Evolutionary conservation across 2,113 vertebrate species (phyloP), one percentile per base, ranked within the genome.

Genomic region (Neotragus moschatus): DNA sequence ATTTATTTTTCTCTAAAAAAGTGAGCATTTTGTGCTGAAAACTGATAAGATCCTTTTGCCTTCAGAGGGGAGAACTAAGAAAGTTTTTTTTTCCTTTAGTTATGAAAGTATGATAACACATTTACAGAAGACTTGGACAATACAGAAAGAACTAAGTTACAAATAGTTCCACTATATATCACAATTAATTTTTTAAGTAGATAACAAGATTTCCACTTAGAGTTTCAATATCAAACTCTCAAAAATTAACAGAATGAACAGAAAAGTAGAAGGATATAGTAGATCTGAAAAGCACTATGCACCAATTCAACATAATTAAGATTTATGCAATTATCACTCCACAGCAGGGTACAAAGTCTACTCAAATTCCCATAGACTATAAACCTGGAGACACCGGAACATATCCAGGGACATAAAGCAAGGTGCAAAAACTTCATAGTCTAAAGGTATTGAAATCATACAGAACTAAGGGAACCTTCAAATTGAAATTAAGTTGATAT

Each of bases 21-120:
- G 89, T 91, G 84, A 98, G 86, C 94, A 96, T 97, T 96, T 98
- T 95, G 91, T 89, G 56, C 90, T 94, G 91, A 95, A 98, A 98
- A 98, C 95, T 93, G 94, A 97, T 97, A 96, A 98, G 98, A 97
- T 97, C 96, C 96, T 96, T 97, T 97, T 98, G 95, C 97, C 90
- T 98, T 98, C 7, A 0, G 92, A 87, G 77, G 97, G 95, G 85
- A 97, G 98, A 98, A 81, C 97, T 91, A 51, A 98, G 98, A 96
- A 95, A 85, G 84, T 92, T 97, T 98, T 90, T 97, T 61, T 33
- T 66, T 21, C 13, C 30, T 43, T 75, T 7, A 75, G 26, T 75
- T 26, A 26, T 43, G 21, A 43, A 75, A 75, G 12, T 75, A 26
- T 43, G 70, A 75, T 75, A 43, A 43, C 23, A 75, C 11, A 43